Base-by-base conservation (phyloP, 2,113 vertebrate species). In the Clarias macrocephalus region DNA sequence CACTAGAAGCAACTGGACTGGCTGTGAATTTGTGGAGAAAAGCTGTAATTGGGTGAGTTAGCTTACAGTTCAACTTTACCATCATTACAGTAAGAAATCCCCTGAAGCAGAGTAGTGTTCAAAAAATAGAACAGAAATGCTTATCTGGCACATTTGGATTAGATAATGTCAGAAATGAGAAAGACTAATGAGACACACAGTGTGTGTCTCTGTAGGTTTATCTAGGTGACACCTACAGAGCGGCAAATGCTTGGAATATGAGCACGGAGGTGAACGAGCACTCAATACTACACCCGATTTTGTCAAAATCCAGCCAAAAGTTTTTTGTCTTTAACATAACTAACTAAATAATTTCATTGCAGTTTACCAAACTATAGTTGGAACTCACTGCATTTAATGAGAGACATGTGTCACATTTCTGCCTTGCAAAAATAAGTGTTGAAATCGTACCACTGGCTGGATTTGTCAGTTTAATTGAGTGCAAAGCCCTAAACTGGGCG, bases 101-200 rank as follows among this genome's bases (percentile, higher is more conserved):
- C 87, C 82, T 65, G n/a, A 59, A 76, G 82, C 82, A 60, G 60
- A 60, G 62, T 23, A 84, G 66, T 57, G 75, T 42, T 60, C 65
- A 15, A 86, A 79, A 85, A 80, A 66, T 57, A 85, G 70, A 83
- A 88, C 76, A 87, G 59, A 72, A 80, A 72, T 82, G 62, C 81
- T 79, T 68, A 87, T 80, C 56, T 59, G 28, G 77, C 77, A 80
- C 56, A 84, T 88, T 88, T 84, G 80, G 82, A 79, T 84, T 84
- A 83, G 87, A 88, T 68, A 42, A 68, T 54, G 86, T 66, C 82
- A 66, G 56, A 48, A 30, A 84, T 42, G 23, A 77, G 56, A 80
- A 15, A 28, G 11, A 63, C 73, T 83, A 82, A 87, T 73, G 62
- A 83, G 70, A 79, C 33, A 10, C 9, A 16, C 87, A n/a, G 54